Base-by-base conservation (phyloP, 2,888 invertebrate species). In the Thalpophila matura region DNA sequence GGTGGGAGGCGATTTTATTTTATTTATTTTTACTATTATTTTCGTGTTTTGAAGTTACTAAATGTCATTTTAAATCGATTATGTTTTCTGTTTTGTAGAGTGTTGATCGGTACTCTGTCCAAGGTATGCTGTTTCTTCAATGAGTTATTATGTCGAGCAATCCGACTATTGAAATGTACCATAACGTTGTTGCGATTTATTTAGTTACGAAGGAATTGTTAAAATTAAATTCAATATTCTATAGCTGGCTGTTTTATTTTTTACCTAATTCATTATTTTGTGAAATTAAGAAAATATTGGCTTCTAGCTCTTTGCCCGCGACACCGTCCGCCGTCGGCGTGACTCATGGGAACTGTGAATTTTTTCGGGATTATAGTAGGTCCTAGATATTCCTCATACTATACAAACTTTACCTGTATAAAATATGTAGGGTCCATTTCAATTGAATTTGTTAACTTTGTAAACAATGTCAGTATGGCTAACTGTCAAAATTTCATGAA, bases 191-290 rank as follows among this genome's bases (percentile, higher is more conserved):
- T 92, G 86, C 84, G 77, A 88, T 86, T 82, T 88, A 85, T 90
- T 88, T 85, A 87, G 84, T 87, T 89, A 88, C 77, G 70, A 80
- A 86, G 86, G 88, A 91, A 91, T 92, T 93, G 93, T 93, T 93
- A 89, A 85, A 88, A 91, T 90, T 89, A 93, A 91, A 92, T 89
- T 88, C 76, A 86, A 86, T 91, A 91, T 91, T 90, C 87, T 89
- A 83, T 89, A 85, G 3, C 22, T 57, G 22, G 33, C 59, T 58
- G 43, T 73, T 76, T 78, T 67, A 56, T 50, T 74, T 40, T 20
- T n/a, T 18, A 7, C 7, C 6, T 12, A n/a, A n/a, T n/a, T 18
- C n/a, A 10, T n/a, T n/a, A n/a, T n/a, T n/a, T n/a, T n/a, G n/a
- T n/a, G n/a, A n/a, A n/a, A n/a, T n/a, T n/a, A n/a, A n/a, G n/a